Conservation (phyloP, 2,888 invertebrate species). For the Bhutanitis thaidina region DNA sequence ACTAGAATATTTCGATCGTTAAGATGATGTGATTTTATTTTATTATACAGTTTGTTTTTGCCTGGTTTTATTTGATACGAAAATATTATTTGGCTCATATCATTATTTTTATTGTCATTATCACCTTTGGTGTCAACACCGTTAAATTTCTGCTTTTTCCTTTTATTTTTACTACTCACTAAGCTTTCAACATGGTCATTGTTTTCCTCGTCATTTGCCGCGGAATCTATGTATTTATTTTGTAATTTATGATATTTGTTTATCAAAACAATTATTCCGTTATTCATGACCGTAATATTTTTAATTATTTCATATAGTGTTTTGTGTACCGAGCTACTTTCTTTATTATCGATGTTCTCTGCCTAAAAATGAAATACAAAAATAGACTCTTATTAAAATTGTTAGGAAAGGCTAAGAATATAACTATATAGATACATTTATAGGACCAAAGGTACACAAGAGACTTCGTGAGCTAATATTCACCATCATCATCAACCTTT, state of each 20-base stretch:
- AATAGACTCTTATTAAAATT: no score
- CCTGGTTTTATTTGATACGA: neutral
- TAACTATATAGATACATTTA: no score
- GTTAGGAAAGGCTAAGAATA: no score
- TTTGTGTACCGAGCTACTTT: neutral
- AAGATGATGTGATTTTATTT: neutral
- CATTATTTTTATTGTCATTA: neutral
- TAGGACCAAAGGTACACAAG: no score
- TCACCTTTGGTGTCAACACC: neutral
- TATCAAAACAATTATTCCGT: neutral
- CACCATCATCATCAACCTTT: neutral
- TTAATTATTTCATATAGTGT: neutral
- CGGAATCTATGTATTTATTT: neutral
- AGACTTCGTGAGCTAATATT: no score
- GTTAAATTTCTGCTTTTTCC: neutral
- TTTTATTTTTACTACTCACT: neutral
- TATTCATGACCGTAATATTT: slow-evolving; percentile 1
- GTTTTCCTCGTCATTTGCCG: neutral
- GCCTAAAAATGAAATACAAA: neutral
- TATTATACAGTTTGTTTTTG: neutral
- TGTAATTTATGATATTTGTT: neutral
- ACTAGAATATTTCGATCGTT: neutral
- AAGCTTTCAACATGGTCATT: neutral
- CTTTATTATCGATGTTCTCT: neutral
- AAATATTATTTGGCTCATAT: no score